Conservation (phyloP, 2,888 invertebrate genomes). For the Imbricaverruca yamaguchii region DNA sequence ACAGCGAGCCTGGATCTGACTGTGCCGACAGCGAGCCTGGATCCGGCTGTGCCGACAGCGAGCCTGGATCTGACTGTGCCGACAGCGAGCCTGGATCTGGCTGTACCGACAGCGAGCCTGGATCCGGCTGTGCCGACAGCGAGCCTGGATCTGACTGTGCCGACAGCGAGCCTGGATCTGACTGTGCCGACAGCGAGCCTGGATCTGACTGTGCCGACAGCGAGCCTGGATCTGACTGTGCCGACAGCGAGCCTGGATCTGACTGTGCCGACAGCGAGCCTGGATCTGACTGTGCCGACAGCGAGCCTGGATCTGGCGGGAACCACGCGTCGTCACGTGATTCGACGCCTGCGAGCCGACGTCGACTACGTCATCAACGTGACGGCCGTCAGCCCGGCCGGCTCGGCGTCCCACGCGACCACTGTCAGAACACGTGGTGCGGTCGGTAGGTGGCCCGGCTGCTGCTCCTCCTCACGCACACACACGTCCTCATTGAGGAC, state of each 20-base stretch:
- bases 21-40: too few species aligned
- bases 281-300: not conserved
- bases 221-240: too few species aligned
- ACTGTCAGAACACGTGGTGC: not conserved
- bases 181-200: too few species aligned
- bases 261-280: too few species aligned
- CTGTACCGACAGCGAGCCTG: too few species aligned
- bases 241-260: too few species aligned
- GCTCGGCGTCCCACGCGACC: not conserved
- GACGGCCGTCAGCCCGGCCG: not conserved
- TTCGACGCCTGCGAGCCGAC: not conserved
- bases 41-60: too few species aligned
- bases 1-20: not conserved
- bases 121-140: not conserved
- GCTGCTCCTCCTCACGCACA: conserved; percentile 23
- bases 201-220: too few species aligned
- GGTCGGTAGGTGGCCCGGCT: conserved; percentile 19
- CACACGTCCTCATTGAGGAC: too few species aligned
- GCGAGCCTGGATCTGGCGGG: not conserved
- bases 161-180: too few species aligned
- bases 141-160: too few species aligned
- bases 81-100: not conserved
- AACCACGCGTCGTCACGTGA: not conserved
- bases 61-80: not conserved
- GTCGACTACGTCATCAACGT: conserved; percentile 1